Percentiles rank a stretch among this genome's conserved stretches.
Conservation (phyloP, 2,797 vertebrate species). For the Spinibarbus caldwelli region DNA sequence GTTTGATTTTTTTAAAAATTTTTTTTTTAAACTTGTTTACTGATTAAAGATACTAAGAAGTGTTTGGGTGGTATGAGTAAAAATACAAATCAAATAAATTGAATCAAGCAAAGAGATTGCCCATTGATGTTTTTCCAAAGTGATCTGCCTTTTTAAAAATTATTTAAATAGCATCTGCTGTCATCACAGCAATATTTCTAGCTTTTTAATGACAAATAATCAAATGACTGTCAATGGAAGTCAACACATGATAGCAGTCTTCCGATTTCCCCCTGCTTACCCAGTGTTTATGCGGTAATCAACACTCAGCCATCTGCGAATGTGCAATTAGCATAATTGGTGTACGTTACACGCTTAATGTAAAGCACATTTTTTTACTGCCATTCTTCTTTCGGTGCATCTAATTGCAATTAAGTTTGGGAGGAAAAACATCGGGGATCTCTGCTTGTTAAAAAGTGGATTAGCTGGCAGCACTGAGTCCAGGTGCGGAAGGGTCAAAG, state of each 20-base stretch:
- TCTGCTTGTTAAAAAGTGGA: slow-evolving; percentile 66
- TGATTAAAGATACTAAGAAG: slow-evolving; percentile 52
- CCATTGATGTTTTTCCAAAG: slow-evolving; percentile 38
- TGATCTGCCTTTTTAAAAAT: slow-evolving; percentile 55
- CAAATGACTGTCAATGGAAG: slow-evolving; percentile 72
- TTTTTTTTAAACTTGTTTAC: slow-evolving; percentile 37
- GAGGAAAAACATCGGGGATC: slow-evolving; percentile 56
- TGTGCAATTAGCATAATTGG: slow-evolving; percentile 82
- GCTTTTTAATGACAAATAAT: slow-evolving; percentile 64
- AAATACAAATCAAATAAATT: slow-evolving; percentile 25
- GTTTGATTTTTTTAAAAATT: slow-evolving; percentile 50
- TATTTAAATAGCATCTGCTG: slow-evolving; percentile 51
- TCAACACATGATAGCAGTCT: slow-evolving; percentile 71
- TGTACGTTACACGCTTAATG: slow-evolving; percentile 81
- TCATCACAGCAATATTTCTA: slow-evolving; percentile 58
- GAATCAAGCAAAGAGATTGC: slow-evolving; percentile 20
- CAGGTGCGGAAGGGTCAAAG: slow-evolving; percentile 78
- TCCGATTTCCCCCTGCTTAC: slow-evolving; percentile 69
- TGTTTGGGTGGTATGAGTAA: slow-evolving; percentile 11
- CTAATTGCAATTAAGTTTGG: slow-evolving; percentile 66
- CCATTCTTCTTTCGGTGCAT: slow-evolving; percentile 74
- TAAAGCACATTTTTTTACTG: slow-evolving; percentile 76
- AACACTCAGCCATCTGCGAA: slow-evolving; percentile 82
- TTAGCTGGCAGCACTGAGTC: slow-evolving; percentile 68
- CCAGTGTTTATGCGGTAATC: slow-evolving; percentile 80